Percentiles rank a stretch among this genome's conserved stretches.
These are phyloP conservation scores for Ahaetulla prasina DNA, from an alignment of 2,113 vertebrate genomes.

Conservation along the genomic window DNA sequence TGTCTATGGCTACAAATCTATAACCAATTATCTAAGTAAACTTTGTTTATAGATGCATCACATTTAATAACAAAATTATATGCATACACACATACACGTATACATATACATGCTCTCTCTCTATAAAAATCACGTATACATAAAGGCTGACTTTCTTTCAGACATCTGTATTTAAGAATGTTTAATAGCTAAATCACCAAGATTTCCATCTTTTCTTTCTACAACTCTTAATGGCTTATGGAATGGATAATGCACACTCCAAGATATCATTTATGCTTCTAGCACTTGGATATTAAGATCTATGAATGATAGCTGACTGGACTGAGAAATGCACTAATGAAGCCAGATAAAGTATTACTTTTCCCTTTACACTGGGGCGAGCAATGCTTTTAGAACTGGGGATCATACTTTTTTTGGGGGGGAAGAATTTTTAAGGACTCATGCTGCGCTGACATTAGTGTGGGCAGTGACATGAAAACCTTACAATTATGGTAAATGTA, in stretches of 20 bases:
- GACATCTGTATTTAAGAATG: background rate
- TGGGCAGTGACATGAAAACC: background rate
- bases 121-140: background rate
- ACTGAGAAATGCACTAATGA: background rate
- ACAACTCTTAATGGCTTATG: background rate
- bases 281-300: background rate
- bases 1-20: background rate
- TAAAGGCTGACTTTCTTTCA: background rate
- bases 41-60: background rate
- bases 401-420: background rate
- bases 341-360: background rate
- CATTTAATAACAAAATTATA: background rate
- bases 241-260: background rate
- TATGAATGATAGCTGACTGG: background rate
- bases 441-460: background rate
- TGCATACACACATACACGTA: background rate
- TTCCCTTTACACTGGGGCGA: background rate
- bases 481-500: background rate
- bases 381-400: background rate
- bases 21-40: background rate
- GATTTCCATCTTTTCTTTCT: background rate
- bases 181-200: background rate
- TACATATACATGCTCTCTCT: background rate
- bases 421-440: background rate
- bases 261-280: background rate